Conservation (phyloP, 2,797 vertebrate genomes). For the Rhinophrynus dorsalis region DNA sequence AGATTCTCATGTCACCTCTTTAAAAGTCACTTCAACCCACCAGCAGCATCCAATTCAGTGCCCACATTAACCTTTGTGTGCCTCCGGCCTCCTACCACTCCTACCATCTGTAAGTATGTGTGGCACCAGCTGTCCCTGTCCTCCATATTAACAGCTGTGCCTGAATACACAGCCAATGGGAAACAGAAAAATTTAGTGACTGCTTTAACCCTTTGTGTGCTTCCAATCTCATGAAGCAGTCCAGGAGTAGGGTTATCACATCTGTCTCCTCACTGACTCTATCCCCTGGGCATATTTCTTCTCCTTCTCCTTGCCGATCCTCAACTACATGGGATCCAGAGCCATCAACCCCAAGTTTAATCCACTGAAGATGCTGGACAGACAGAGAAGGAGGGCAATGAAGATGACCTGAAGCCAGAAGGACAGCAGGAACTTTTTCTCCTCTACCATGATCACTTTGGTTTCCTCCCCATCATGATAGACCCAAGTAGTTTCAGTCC, state of each 20-base stretch:
- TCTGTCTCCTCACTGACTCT: constrained; percentile 92
- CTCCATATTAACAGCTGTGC: too few species aligned
- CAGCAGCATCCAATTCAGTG: too few species aligned
- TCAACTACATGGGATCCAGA: constrained; percentile 97
- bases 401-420: constrained; percentile 99
- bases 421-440: constrained; percentile 94
- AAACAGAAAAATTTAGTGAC: too few species aligned
- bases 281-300: constrained; percentile 96
- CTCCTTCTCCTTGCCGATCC: constrained; percentile 93
- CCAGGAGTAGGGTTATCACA: constrained; percentile 94
- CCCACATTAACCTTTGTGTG: too few species aligned
- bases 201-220: too few species aligned
- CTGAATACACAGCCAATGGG: too few species aligned
- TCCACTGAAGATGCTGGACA: constrained; percentile 98
- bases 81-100: too few species aligned
- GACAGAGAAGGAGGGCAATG: constrained; percentile 91
- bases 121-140: too few species aligned
- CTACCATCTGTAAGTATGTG: too few species aligned
- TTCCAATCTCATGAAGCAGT: too few species aligned
- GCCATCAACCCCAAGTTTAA: constrained; percentile 98
- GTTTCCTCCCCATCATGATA: constrained; percentile 97
- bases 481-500: constrained; percentile 95
- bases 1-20: too few species aligned
- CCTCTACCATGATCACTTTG: constrained; percentile 94
- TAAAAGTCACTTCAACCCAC: too few species aligned